Evolutionary conservation across 1,140 invertebrate genomes (phyloP).

Genomic region (Helicoverpa armigera): DNA sequence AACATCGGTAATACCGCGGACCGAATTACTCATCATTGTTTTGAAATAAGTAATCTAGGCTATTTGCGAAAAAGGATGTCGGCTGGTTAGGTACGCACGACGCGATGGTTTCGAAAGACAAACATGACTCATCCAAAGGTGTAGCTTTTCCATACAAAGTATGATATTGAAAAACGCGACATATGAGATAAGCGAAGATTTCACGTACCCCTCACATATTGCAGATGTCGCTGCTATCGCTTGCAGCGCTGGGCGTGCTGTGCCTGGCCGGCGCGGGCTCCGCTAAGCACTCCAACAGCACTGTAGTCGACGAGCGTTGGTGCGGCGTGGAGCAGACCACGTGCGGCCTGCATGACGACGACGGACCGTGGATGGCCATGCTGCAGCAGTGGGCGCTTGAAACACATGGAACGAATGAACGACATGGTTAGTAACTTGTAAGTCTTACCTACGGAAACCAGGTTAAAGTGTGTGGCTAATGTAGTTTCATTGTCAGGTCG

Average conservation of each 20-base stretch:
- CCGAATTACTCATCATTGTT: constrained; percentile 20
- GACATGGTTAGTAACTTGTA: constrained; percentile 65
- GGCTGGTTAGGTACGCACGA: not conserved
- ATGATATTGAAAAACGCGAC: no score
- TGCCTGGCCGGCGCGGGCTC: not conserved
- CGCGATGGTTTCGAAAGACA: no score
- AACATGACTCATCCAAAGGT: no score
- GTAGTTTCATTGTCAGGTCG: constrained; percentile 60
- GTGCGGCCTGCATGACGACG: constrained; percentile 57
- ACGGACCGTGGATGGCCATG: constrained; percentile 72
- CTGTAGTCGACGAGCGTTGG: not conserved
- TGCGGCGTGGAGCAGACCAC: constrained; percentile 26
- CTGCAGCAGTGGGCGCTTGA: constrained; percentile 80
- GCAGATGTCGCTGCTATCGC: not conserved
- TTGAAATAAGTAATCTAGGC: constrained; percentile 12
- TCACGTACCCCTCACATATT: not conserved
- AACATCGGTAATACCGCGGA: not conserved
- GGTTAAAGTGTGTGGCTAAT: no score
- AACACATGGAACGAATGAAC: constrained; percentile 55
- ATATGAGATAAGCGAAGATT: not conserved
- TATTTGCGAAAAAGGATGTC: not conserved
- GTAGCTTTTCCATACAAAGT: no score
- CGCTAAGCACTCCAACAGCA: not conserved
- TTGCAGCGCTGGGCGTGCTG: constrained; percentile 4
- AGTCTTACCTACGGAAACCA: not conserved